Base-by-base conservation (phyloP, 2,888 invertebrate genomes). In the Drosophila neonasuta region DNA sequence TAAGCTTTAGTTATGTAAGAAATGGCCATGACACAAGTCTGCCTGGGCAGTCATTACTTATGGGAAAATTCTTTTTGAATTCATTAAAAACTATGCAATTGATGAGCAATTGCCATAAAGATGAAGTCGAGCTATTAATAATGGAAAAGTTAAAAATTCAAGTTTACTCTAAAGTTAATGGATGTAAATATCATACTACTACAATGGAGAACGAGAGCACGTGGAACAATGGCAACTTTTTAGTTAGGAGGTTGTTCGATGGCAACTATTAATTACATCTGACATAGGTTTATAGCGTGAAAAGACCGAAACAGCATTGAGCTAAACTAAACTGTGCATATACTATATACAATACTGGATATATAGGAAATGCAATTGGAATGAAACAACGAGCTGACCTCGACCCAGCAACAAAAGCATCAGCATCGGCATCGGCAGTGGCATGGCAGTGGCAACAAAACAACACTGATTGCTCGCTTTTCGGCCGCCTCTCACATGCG, bases 211-310 rank as follows among this genome's bases (percentile, higher is more conserved):
- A 17, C 42, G 32, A 44, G 20, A n/a, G 54, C 10, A 17, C 1
- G 30, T n/a, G 13, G 44, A 32, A 72, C 58, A 69, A 71, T 45
- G 29, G 30, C 59, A 67, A 36, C 6, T 24, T 56, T 57, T 68
- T 55, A 17, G 39, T 20, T 11, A 46, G 24, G 24, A 34, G n/a
- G 11, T 5, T 39, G 30, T 30, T 30, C 49, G 60, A 55, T 70
- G 65, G 61, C 13, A 36, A 71, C 77, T 71, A 71, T 73, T 67
- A 73, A 73, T 76, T 76, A 67, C 51, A 58, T 63, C 64, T 66
- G 57, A 55, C 50, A 58, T 39, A 50, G 50, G 44, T 15, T 61
- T 44, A 36, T 34, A 64, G 65, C 48, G 42, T 15, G 24, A 20
- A 45, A 36, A 44, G 51, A 24, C 24, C 24, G 24, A 24, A 24